Base-by-base conservation (phyloP, 2,888 invertebrate genomes). In the Mechanitis messenoides region DNA sequence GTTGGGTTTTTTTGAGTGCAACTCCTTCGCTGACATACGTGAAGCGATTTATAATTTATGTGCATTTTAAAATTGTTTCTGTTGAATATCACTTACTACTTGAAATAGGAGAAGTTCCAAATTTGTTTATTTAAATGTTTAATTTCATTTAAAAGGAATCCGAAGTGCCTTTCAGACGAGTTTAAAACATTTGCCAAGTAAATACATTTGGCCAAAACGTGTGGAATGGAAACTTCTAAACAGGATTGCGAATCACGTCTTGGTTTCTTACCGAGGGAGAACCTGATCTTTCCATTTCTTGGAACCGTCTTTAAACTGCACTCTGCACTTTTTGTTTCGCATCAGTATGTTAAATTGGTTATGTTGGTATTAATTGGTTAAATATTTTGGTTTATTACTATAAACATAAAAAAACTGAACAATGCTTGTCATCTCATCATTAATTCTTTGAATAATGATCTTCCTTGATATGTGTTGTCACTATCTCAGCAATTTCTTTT, bases 221-320 rank as follows among this genome's bases (percentile, higher is more conserved):
- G 61, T 45, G 58, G 59, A 64, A 65, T 66, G 59, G 63, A 62
- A 65, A 66, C 63, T 46, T 58, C 64, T 60, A 60, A 63, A 60
- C 67, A 64, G 64, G 62, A 62, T 64, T 67, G 65, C 64, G 63
- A 67, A 60, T 67, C 67, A 79, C 80, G 80, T 83, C 73, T 77
- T 75, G 69, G 70, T 74, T 82, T 81, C 79, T 82, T 82, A 76
- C 66, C 63, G 59, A 67, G 65, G 69, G 68, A 68, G 69, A 74
- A 76, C 75, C 64, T 62, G 75, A 76, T 72, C 71, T 59, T 60
- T 67, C 67, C 66, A 69, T 65, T 83, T 81, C 80, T 74, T 58
- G 66, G 81, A 83, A 83, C 68, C 55, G 66, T 69, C 72, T 72
- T 50, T 31, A 50, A 50, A 28, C 72, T 71, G 70, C 68, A 70